phyloP scores from a whole-genome alignment of 2,888 invertebrate genomes.

The Parnassius orleans region DNA sequence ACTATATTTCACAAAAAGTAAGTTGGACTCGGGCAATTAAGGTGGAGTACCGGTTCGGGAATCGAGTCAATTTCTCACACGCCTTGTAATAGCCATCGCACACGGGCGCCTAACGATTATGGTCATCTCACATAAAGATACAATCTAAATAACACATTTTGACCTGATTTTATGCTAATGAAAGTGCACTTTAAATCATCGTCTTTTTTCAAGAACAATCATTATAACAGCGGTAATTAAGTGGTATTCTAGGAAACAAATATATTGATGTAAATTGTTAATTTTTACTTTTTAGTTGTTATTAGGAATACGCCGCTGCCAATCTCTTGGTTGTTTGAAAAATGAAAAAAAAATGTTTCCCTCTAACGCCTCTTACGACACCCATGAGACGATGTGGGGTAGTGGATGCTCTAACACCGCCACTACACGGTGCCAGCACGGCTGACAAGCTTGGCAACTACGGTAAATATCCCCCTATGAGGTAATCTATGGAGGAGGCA shows the following conservation, averaged over 20 bases:
- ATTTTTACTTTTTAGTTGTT: not conserved
- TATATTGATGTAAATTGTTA: not conserved
- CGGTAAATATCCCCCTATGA: no score
- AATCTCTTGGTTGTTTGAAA: no score
- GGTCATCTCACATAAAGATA: slow-evolving; percentile 14
- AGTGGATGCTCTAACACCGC: no score
- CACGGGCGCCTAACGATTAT: slow-evolving; percentile 19
- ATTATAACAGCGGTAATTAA: not conserved
- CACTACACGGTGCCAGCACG: no score
- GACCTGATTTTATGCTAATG: slow-evolving; percentile 12
- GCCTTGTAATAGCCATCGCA: slow-evolving; percentile 17
- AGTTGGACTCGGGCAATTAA: slow-evolving; percentile 13
- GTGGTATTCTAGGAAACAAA: not conserved
- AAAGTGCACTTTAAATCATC: slow-evolving; percentile 28
- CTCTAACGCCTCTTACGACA: no score
- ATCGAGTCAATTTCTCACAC: slow-evolving; percentile 13
- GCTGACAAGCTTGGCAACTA: no score
- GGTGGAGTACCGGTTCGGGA: slow-evolving; percentile 12
- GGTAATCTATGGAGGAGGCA: no score
- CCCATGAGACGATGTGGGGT: no score
- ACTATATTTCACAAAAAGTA: slow-evolving; percentile 6
- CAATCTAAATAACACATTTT: slow-evolving; percentile 6
- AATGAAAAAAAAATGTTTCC: no score
- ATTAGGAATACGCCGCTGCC: no score
- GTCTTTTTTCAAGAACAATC: not conserved